phyloP scores from a whole-genome alignment of 2,797 vertebrate species.

The Harpagifer antarcticus region DNA sequence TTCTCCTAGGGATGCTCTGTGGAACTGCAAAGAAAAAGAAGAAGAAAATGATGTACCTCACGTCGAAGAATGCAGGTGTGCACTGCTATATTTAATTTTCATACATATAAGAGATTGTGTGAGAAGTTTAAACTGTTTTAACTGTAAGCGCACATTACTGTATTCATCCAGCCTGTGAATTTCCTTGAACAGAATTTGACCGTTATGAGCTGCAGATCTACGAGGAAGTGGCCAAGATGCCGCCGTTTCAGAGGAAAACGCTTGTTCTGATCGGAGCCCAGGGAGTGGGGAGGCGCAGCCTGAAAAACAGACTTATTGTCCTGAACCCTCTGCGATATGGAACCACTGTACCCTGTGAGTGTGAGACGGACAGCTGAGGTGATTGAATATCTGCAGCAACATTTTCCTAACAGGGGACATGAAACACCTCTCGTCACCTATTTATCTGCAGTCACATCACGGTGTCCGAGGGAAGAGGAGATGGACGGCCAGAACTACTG shows the following conservation, averaged over 20 bases:
- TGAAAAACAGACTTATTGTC: constrained; percentile 97
- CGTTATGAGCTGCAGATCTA: constrained; percentile 99
- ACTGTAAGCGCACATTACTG: not conserved
- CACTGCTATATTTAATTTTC: constrained; percentile 4
- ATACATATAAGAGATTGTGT: not conserved
- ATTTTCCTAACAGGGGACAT: not conserved
- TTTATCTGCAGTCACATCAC: constrained; percentile 90
- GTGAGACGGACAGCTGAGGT: not conserved
- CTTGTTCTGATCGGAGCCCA: constrained; percentile 97
- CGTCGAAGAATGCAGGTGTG: constrained; percentile 96
- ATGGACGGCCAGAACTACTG: constrained; percentile 94
- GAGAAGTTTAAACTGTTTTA: not conserved
- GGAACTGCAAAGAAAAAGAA: constrained; percentile 97
- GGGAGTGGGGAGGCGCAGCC: constrained; percentile 96
- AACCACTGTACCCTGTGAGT: constrained; percentile 98
- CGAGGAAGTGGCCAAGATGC: constrained; percentile 98
- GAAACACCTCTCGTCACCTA: constrained; percentile 18
- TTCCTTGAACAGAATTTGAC: constrained; percentile 91
- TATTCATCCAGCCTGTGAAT: constrained; percentile 37
- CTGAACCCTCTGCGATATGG: constrained; percentile 94
- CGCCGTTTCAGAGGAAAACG: constrained; percentile 98
- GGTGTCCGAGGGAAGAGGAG: constrained; percentile 94
- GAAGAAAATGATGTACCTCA: constrained; percentile 99
- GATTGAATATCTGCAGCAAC: not conserved
- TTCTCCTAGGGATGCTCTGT: constrained; percentile 90